These are phyloP conservation scores for Caiman crocodilus DNA, from an alignment of 2,797 vertebrate species.

Conservation along the genomic window DNA sequence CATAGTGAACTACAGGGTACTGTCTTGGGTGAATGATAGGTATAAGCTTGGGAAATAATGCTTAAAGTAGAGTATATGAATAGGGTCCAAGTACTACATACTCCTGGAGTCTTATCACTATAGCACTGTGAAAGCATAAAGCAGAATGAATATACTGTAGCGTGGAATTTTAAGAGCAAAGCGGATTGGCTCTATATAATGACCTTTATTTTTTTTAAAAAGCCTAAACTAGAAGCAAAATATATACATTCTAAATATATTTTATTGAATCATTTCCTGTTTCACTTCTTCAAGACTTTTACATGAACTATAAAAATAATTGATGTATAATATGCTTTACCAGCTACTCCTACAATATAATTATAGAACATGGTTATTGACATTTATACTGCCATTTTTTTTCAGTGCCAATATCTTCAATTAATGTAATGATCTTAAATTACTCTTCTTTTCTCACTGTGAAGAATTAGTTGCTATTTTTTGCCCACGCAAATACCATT, in stretches of 20 bases:
- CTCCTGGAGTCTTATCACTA: neutral
- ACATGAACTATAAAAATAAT: slow-evolving; percentile 27
- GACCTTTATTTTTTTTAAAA: slow-evolving; percentile 37
- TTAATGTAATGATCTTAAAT: neutral
- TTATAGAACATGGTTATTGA: slow-evolving; percentile 7
- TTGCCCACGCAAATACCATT: neutral
- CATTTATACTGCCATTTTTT: neutral
- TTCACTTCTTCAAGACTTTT: neutral
- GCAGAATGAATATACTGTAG: neutral
- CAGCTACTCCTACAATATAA: slow-evolving; percentile 2
- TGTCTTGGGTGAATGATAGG: neutral
- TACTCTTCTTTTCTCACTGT: neutral
- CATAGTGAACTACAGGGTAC: neutral
- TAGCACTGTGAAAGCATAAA: neutral
- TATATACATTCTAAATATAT: neutral
- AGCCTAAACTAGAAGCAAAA: slow-evolving; percentile 28
- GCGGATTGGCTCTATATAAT: neutral
- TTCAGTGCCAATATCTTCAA: neutral
- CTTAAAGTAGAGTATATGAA: neutral
- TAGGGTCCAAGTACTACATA: neutral
- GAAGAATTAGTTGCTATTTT: neutral
- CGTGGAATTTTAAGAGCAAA: neutral
- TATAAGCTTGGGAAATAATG: neutral
- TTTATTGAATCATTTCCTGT: slow-evolving; percentile 45
- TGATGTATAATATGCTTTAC: slow-evolving; percentile 9